Conservation (phyloP, 2,113 vertebrate species). For the Meriones unguiculatus region DNA sequence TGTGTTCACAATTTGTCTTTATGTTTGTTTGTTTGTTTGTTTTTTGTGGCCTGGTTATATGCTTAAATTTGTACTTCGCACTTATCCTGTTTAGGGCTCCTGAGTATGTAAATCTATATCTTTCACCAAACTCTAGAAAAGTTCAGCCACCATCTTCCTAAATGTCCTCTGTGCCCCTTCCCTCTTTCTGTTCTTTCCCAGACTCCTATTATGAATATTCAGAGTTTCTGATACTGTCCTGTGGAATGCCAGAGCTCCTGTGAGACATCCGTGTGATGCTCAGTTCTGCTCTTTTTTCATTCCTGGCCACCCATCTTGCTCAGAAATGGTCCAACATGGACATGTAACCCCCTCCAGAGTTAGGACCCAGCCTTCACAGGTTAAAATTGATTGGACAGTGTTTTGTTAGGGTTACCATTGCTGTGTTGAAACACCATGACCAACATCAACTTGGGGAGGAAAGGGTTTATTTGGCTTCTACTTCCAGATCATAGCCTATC, state of each 20-base stretch:
- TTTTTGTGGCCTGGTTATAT: conserved; percentile 3
- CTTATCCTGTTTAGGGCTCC: neutral
- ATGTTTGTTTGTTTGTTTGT: no score
- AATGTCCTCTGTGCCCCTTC: neutral
- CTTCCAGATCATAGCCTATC: neutral
- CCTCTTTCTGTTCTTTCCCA: neutral
- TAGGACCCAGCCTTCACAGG: neutral
- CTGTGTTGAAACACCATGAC: neutral
- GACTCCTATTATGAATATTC: neutral
- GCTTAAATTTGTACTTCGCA: neutral
- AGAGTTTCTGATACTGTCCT: neutral
- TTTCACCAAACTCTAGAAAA: neutral
- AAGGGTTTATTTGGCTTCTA: neutral
- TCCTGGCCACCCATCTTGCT: neutral
- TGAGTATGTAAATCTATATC: neutral
- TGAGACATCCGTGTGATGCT: neutral
- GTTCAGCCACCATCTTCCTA: neutral
- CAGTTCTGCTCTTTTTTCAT: neutral
- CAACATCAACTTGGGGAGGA: neutral
- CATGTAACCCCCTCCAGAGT: neutral
- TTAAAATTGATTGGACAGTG: neutral
- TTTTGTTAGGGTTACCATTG: neutral
- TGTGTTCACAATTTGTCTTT: neutral
- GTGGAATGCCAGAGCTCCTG: neutral
- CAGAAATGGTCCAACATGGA: neutral